These are phyloP conservation scores for Ptilorrhoa leucosticta DNA, from an alignment of 2,113 vertebrate species.

Conservation along the genomic window DNA sequence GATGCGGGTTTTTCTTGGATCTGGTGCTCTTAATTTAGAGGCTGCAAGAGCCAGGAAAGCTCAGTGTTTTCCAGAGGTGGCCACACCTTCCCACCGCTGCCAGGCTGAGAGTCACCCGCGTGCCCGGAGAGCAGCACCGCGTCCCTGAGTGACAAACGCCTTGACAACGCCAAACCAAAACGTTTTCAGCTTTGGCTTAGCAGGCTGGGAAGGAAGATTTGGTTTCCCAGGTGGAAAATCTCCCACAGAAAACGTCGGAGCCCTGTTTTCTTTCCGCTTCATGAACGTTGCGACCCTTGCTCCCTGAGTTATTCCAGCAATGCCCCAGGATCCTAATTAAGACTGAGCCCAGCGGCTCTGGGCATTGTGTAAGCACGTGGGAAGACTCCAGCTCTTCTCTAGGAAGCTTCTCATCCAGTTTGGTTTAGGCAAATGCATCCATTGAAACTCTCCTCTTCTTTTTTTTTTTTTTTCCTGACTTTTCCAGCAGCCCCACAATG, in stretches of 20 bases:
- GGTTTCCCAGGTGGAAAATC: constrained; percentile 14
- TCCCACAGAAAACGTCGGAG: background rate
- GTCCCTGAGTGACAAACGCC: background rate
- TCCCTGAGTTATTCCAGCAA: constrained; percentile 10
- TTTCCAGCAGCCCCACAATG: constrained; percentile 38
- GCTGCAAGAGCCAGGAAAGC: background rate
- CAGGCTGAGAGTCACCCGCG: background rate
- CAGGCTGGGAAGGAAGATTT: background rate
- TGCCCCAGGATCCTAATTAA: constrained; percentile 37
- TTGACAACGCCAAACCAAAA: background rate
- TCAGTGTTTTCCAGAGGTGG: background rate
- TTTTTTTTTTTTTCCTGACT: background rate
- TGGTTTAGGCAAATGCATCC: constrained; percentile 53
- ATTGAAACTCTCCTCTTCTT: background rate
- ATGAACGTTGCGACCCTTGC: background rate
- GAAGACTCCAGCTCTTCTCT: constrained; percentile 22
- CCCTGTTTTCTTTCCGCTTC: background rate
- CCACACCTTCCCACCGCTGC: background rate
- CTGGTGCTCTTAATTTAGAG: background rate
- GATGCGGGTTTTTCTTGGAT: background rate
- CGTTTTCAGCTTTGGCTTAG: background rate
- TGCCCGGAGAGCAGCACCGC: fast-evolving
- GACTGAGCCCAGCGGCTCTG: background rate
- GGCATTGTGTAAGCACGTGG: constrained; percentile 43
- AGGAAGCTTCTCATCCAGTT: constrained; percentile 33